Percentiles rank a stretch among this genome's conserved stretches.
These are phyloP conservation scores for Syngnathus floridae DNA, from an alignment of 2,113 vertebrate genomes.

Conservation along the genomic window DNA sequence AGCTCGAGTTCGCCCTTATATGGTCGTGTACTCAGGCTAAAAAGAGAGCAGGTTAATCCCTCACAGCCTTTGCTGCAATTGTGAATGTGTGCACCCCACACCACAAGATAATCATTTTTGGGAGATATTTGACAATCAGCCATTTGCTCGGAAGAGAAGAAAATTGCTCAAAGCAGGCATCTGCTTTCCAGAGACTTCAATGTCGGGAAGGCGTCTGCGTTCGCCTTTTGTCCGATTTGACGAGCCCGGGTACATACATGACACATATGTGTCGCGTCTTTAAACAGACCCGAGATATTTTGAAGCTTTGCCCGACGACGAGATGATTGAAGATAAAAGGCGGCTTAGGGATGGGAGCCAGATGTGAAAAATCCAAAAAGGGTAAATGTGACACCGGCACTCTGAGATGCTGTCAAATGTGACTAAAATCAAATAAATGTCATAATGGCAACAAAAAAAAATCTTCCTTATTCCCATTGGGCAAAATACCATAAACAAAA, in stretches of 20 bases:
- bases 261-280: neutral
- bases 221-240: too few species aligned
- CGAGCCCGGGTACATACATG: too few species aligned
- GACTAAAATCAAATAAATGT: too few species aligned
- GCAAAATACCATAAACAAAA: neutral
- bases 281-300: neutral
- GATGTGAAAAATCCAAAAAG: slow-evolving; percentile 36
- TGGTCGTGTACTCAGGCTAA: neutral
- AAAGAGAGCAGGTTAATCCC: neutral
- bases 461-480: neutral
- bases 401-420: neutral
- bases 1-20: neutral
- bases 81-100: neutral
- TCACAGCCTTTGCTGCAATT: too few species aligned
- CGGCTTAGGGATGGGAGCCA: slow-evolving; percentile 27
- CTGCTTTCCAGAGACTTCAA: too few species aligned
- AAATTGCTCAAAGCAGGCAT: too few species aligned
- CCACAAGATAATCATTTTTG: neutral
- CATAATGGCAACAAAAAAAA: slow-evolving; percentile 6
- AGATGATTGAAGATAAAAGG: neutral
- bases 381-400: slow-evolving; percentile 33
- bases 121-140: neutral
- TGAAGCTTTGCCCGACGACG: neutral
- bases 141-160: too few species aligned
- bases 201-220: too few species aligned